Percentiles rank a stretch among this genome's conserved stretches.
phyloP scores from a whole-genome alignment of 2,113 vertebrate species.

The Apus apus region DNA sequence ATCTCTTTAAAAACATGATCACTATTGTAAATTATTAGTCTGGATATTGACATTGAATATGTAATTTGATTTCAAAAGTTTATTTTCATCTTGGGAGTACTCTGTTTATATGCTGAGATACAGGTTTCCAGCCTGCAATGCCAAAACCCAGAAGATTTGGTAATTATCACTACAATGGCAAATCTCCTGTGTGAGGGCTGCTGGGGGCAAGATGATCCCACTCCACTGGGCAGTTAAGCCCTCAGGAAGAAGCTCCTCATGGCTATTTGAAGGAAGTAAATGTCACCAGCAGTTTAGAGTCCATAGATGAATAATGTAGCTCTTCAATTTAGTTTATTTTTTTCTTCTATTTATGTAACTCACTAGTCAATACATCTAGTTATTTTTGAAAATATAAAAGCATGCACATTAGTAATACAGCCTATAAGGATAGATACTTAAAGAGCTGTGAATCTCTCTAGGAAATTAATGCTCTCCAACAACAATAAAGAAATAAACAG shows the following conservation, averaged over 20 bases:
- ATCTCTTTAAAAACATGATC: neutral
- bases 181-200: neutral
- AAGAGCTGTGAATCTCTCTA: neutral
- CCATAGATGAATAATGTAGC: neutral
- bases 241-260: neutral
- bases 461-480: neutral
- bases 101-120: neutral
- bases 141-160: neutral
- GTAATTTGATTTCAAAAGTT: neutral
- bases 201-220: neutral
- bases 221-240: neutral
- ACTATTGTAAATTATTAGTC: neutral
- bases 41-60: neutral
- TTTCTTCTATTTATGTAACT: neutral
- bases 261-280: neutral
- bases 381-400: neutral
- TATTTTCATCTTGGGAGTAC: neutral
- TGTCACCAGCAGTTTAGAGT: neutral
- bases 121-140: neutral
- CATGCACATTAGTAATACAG: neutral
- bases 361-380: neutral
- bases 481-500: neutral
- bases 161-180: neutral
- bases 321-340: neutral
- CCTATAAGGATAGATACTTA: neutral